Conservation (phyloP, 37 sponge, comb jelly and placozoan species). For the Hexactinellida sp. region DNA sequence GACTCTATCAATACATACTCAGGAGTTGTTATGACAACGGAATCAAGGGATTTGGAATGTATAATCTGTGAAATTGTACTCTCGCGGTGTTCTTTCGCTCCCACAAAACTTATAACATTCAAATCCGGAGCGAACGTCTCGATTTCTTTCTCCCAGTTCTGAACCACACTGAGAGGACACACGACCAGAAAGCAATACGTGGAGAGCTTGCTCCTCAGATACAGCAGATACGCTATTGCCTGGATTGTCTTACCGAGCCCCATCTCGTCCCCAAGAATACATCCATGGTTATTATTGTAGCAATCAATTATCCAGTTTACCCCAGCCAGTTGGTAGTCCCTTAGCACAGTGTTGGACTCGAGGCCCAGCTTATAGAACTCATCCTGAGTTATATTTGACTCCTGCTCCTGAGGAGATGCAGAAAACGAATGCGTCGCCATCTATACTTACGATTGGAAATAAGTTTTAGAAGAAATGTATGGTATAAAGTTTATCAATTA, state of each 20-base stretch:
- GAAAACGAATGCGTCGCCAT: background rate
- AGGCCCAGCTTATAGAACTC: background rate
- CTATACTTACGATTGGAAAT: background rate
- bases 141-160: conserved; percentile 50
- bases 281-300: conserved; percentile 30
- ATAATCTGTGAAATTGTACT: background rate
- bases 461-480: background rate
- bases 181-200: conserved; percentile 35
- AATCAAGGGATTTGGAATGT: background rate
- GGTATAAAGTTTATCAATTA: background rate
- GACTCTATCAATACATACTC: background rate
- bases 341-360: conserved; percentile 14
- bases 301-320: conserved; percentile 41
- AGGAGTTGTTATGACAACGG: background rate
- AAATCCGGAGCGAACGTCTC: conserved; percentile 21
- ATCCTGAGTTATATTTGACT: background rate
- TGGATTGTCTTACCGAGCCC: conserved; percentile 67
- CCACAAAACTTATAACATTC: background rate
- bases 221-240: conserved; percentile 43
- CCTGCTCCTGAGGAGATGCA: background rate
- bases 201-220: conserved; percentile 9
- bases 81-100: background rate
- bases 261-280: conserved; percentile 78
- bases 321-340: conserved; percentile 54
- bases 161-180: conserved; percentile 50